Conservation (phyloP, 2,113 vertebrate species). For the Pterocles burchelli region DNA sequence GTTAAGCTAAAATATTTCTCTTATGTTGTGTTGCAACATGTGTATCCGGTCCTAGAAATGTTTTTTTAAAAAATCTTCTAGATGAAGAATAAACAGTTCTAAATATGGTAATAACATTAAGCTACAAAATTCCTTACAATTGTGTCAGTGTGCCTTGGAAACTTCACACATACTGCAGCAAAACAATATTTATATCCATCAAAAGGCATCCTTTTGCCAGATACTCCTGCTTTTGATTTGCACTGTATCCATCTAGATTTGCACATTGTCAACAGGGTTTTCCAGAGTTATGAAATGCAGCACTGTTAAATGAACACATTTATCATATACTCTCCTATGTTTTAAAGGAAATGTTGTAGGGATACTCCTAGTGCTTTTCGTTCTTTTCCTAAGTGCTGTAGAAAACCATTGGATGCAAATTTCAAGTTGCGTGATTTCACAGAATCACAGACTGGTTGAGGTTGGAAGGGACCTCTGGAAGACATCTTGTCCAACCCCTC, state of each 20-base stretch:
- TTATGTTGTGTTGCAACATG: conserved; percentile 62
- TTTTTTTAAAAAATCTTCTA: conserved; percentile 27
- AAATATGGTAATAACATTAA: conserved; percentile 75
- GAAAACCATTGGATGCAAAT: background rate
- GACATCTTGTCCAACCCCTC: background rate
- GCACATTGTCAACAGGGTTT: background rate
- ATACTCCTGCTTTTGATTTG: conserved; percentile 51
- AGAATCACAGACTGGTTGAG: background rate
- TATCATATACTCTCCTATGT: background rate
- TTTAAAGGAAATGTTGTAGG: background rate
- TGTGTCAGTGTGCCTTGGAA: conserved; percentile 65
- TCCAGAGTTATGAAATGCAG: conserved; percentile 10
- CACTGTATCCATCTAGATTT: background rate
- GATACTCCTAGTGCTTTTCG: background rate
- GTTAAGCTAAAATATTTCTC: conserved; percentile 66
- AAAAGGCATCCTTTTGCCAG: conserved; percentile 32
- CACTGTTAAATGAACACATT: background rate
- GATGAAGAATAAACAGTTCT: conserved; percentile 72
- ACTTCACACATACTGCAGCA: conserved; percentile 40
- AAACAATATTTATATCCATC: conserved; percentile 44
- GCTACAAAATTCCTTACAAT: conserved; percentile 64
- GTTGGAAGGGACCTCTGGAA: background rate
- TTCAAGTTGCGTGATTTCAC: background rate
- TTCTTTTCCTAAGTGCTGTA: background rate
- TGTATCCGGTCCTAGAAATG: conserved; percentile 51